Percentiles rank a stretch among this genome's conserved stretches.
Conservation (phyloP, 1,140 invertebrate species). For the Proales similis region DNA sequence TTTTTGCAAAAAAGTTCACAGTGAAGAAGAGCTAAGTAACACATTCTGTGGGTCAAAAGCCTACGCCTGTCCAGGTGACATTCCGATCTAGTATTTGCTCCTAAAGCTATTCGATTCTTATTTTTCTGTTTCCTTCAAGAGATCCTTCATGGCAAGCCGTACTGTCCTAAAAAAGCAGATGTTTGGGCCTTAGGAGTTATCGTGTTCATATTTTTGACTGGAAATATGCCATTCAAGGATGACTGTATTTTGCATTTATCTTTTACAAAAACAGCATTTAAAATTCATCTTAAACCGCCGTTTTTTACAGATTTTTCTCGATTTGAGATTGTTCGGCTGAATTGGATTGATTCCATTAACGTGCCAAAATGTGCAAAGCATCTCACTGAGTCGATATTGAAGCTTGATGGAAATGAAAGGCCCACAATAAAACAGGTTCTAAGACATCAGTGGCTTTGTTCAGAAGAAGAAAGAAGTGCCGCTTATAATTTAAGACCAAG, state of each 20-base stretch:
- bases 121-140: not conserved
- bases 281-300: not conserved
- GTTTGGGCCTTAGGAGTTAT: constrained; percentile 53
- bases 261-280: constrained; percentile 27
- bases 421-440: constrained; percentile 19
- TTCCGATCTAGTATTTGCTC: not conserved
- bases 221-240: constrained; percentile 38
- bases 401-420: constrained; percentile 20
- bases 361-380: not conserved
- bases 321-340: not conserved
- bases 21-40: constrained; percentile 49
- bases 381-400: constrained; percentile 28
- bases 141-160: constrained; percentile 42
- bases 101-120: not conserved
- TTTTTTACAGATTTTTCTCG: not conserved
- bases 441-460: constrained; percentile 8
- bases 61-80: constrained; percentile 61
- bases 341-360: constrained; percentile 20
- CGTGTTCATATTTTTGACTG: constrained; percentile 41
- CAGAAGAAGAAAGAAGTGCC: too few species aligned
- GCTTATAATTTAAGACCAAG: too few species aligned
- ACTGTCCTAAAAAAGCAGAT: constrained; percentile 50
- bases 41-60: constrained; percentile 64
- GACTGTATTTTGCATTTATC: constrained; percentile 31
- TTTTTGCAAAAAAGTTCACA: constrained; percentile 30